Evolutionary conservation across 2,113 vertebrate genomes (phyloP).

Genomic region (Hymenochirus boettgeri): DNA sequence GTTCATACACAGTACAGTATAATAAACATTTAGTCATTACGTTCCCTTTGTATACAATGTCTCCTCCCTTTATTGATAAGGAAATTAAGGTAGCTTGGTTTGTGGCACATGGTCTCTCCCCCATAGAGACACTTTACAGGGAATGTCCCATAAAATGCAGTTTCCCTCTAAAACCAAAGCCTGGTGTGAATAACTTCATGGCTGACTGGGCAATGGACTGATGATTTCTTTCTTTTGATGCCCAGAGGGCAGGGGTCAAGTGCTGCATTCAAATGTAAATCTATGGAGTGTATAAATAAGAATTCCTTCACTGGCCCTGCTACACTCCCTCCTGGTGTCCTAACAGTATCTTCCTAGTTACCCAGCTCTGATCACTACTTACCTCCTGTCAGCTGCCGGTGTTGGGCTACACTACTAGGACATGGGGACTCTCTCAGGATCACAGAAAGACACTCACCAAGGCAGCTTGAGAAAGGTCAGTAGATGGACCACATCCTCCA

Average conservation of each 20-base stretch:
- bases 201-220: constrained; percentile 27
- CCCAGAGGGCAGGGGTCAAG: constrained; percentile 33
- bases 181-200: constrained; percentile 24
- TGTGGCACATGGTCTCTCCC: background rate
- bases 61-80: background rate
- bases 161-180: background rate
- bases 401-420: background rate
- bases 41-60: too few relatives aligned
- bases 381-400: too few relatives aligned
- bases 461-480: background rate
- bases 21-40: too few relatives aligned
- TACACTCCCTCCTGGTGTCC: background rate
- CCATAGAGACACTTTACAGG: background rate
- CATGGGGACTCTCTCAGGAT: background rate
- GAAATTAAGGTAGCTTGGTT: background rate
- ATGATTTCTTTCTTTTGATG: constrained; percentile 23
- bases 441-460: background rate
- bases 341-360: background rate
- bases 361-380: too few relatives aligned
- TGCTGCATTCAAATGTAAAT: constrained; percentile 71
- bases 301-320: constrained; percentile 45
- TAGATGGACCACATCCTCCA: too few relatives aligned
- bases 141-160: constrained; percentile 1
- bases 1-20: too few relatives aligned
- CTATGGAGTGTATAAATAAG: constrained; percentile 59